Evolutionary conservation across 1,140 invertebrate species (phyloP), one percentile per base, ranked within the genome.

Genomic region (Drosophila sproati): DNA sequence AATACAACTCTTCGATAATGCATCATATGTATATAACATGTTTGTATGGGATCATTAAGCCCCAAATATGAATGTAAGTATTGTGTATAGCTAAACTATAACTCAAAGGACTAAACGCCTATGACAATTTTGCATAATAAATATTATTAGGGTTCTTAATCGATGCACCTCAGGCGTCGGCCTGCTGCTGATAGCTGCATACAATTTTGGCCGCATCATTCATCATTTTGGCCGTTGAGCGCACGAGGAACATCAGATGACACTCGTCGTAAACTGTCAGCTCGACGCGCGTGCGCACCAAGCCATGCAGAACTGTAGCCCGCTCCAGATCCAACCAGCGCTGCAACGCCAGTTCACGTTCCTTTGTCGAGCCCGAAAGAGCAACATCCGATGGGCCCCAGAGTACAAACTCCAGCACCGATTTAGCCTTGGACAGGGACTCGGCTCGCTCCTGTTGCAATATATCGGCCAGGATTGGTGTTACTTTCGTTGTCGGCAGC

Each of bases 291-390:
- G 95, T 95, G 52, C 96, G 94, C 0, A 97, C 96, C 5, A 97
- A 80, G 0, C 96, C 95, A 72, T 97, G 96, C 3, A 97, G 93
- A 1, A 97, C 95, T 0, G 96, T 97, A 2, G 97, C 97, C 28
- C 97, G 93, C 88, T 97, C 96, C 7, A 97, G 93, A 85, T 97
- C 97, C 43, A 98, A 90, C 97, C 97, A 98, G 47, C 96, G 94
- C 80, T 97, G 96, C 2, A 97, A 85, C 0, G 95, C 95, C 10
- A 95, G 81, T 74, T 96, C 96, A 3, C 95, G 94, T 69, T 96
- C 96, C 32, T 94, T 94, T 0, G 94, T 93, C 0, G 95, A 94
- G 4, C 94, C 94, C 0, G 95, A 94, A 7, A 96, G 93, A 0
- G 94, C 94, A 1, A 96, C 95, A 81, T 97, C 96, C 7, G 96